Evolutionary conservation across 2,888 invertebrate genomes (phyloP).

Genomic region (Polylopha cassiicola): DNA sequence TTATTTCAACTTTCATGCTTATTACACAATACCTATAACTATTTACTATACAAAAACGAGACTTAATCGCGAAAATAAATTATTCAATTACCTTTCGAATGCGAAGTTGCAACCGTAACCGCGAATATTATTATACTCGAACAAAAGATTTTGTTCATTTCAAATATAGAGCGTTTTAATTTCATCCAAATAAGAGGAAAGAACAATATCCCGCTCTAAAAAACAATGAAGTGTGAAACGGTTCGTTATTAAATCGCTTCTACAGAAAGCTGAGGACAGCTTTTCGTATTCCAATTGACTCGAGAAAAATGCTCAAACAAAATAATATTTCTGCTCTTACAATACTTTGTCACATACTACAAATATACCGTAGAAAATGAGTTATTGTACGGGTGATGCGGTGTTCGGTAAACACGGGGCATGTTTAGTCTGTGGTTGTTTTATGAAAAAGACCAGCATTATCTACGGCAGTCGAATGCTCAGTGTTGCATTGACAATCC

Average conservation of each 20-base stretch:
- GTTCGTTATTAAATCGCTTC: constrained; percentile 49
- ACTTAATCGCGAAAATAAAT: too few species aligned
- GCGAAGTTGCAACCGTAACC: too few species aligned
- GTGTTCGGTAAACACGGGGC: constrained; percentile 8
- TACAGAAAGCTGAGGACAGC: constrained; percentile 33
- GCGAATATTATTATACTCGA: too few species aligned
- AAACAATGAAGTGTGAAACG: constrained; percentile 46
- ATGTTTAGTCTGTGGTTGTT: constrained; percentile 27
- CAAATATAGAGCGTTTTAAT: too few species aligned
- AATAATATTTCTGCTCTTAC: constrained; percentile 1
- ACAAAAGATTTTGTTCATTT: too few species aligned
- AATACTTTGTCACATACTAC: constrained; percentile 1
- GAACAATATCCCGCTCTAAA: constrained; percentile 46
- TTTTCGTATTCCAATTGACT: constrained; percentile 29
- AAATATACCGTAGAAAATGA: neutral
- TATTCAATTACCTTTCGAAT: too few species aligned
- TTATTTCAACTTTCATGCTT: too few species aligned
- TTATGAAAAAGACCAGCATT: constrained; percentile 31
- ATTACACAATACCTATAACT: too few species aligned
- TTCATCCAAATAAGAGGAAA: constrained; percentile 36
- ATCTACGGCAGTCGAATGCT: constrained; percentile 53
- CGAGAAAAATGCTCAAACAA: constrained; percentile 11
- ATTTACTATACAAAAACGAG: too few species aligned
- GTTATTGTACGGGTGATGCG: neutral
- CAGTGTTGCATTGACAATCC: constrained; percentile 73